A percentile compares a stretch with the other conserved stretches of the same genome.
Evolutionary conservation across 2,797 vertebrate species (phyloP).

Genomic region (Rousettus madagascariensis): DNA sequence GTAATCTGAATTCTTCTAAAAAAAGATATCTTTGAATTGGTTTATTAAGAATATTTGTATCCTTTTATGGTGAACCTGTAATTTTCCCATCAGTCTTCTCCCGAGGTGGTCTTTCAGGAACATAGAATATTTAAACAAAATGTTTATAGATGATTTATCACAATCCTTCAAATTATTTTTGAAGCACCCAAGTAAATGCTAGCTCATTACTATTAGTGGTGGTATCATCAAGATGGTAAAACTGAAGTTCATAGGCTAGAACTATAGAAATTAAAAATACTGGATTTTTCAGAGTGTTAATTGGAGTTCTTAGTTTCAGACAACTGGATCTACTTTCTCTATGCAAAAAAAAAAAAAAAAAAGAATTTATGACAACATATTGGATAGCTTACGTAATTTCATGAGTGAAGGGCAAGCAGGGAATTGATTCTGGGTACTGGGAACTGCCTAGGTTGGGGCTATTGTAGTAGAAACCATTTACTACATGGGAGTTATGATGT

Average conservation of each 20-base stretch:
- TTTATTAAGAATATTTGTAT: conserved; percentile 33
- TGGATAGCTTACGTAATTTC: conserved; percentile 11
- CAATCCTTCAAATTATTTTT: conserved; percentile 34
- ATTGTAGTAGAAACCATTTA: background rate
- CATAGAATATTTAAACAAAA: conserved; percentile 15
- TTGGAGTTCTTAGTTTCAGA: conserved; percentile 46
- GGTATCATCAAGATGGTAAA: background rate
- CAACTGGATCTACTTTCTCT: conserved; percentile 11
- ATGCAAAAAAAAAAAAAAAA: background rate
- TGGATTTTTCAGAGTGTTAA: background rate
- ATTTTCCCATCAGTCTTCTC: background rate
- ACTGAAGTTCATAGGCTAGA: background rate
- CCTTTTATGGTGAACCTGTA: background rate
- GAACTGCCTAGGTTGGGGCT: background rate
- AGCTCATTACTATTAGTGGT: conserved; percentile 1
- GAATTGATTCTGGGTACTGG: background rate
- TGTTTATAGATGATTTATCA: background rate
- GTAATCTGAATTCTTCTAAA: conserved; percentile 16
- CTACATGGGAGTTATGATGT: background rate
- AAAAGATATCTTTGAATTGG: background rate
- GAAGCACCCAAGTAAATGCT: conserved; percentile 8
- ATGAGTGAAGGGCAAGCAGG: background rate
- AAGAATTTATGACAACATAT: background rate
- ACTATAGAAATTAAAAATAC: conserved; percentile 2
- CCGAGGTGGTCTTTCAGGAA: background rate